Evolutionary conservation across 1,140 invertebrate genomes (phyloP).

Genomic region (Bombus difficillimus): DNA sequence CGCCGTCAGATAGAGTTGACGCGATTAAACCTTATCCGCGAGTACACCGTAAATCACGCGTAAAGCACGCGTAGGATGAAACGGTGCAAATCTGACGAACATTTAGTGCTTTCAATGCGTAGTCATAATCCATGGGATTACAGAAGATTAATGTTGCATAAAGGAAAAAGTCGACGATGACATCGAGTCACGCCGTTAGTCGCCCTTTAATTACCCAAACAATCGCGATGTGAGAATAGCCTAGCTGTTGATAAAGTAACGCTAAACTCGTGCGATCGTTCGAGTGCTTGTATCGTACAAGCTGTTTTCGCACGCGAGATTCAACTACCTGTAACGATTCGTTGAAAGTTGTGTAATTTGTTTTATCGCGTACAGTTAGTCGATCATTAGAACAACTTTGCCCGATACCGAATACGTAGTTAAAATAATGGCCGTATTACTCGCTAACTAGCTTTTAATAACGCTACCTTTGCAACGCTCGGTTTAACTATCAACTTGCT

Average conservation of each 20-base stretch:
- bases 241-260: background rate
- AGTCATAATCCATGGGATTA: background rate
- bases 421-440: constrained; percentile 32
- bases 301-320: constrained; percentile 12
- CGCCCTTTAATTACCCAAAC: background rate
- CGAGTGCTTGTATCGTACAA: background rate
- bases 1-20: constrained; percentile 7
- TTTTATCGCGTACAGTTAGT: constrained; percentile 28
- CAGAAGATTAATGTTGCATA: background rate
- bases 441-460: constrained; percentile 9
- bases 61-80: background rate
- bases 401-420: background rate
- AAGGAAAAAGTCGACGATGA: background rate
- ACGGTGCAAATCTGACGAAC: background rate
- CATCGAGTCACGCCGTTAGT: background rate
- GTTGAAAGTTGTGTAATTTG: constrained; percentile 26
- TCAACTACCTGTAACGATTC: constrained; percentile 18
- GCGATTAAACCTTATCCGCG: constrained; percentile 1
- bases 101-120: background rate
- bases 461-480: background rate
- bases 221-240: background rate
- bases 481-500: background rate
- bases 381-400: constrained; percentile 25
- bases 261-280: background rate
- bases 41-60: background rate